Evolutionary conservation across 2,888 invertebrate genomes (phyloP).

Genomic region (Acanthosoma haemorrhoidale): DNA sequence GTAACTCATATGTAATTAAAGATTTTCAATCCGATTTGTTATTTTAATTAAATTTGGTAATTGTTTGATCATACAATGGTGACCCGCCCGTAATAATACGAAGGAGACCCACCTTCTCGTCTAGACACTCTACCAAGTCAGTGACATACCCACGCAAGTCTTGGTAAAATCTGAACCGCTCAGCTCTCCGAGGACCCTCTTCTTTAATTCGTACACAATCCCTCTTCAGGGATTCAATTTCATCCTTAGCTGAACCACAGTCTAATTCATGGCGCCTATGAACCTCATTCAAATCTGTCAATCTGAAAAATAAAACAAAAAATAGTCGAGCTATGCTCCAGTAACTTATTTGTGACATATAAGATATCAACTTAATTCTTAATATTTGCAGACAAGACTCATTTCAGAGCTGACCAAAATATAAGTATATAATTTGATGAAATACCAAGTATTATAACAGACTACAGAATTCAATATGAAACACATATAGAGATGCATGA

Average conservation of each 20-base stretch:
- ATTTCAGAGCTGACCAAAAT: neutral
- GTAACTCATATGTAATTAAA: too few relatives aligned
- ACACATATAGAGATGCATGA: too few relatives aligned
- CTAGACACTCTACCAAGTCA: constrained; percentile 94
- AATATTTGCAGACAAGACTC: neutral
- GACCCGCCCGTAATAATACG: constrained; percentile 32
- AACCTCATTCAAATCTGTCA: constrained; percentile 56
- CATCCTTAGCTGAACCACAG: constrained; percentile 50
- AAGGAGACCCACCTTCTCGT: constrained; percentile 74
- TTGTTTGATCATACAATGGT: constrained; percentile 23
- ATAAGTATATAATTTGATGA: too few relatives aligned
- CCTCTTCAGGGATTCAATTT: constrained; percentile 49
- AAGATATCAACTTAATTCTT: too few relatives aligned
- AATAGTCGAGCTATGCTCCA: too few relatives aligned
- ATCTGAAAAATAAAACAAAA: constrained; percentile 46
- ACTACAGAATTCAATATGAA: too few relatives aligned
- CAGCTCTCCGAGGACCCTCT: constrained; percentile 63
- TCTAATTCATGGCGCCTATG: constrained; percentile 53
- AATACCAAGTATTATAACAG: too few relatives aligned
- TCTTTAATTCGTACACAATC: constrained; percentile 52
- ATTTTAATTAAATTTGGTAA: too few relatives aligned
- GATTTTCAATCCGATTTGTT: too few relatives aligned
- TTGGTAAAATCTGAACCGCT: constrained; percentile 89
- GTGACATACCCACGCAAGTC: constrained; percentile 90
- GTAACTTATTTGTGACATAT: too few relatives aligned